Conservation (phyloP, 2,888 invertebrate genomes). For the Apamea sordens region DNA sequence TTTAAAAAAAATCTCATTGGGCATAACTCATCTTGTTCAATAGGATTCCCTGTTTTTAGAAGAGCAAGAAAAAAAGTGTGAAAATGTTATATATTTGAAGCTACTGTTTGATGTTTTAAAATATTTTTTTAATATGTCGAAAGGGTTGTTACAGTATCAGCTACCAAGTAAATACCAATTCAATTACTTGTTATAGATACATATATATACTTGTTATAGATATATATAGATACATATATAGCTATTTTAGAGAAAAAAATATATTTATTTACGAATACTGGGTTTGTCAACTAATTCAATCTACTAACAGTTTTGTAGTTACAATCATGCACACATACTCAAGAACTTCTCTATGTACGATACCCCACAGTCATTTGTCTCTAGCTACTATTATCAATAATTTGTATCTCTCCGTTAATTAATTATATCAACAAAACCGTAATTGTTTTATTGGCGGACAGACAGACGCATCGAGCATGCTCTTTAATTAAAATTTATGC, state of each 20-base stretch:
- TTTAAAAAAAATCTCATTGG: neutral
- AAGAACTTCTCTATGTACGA: neutral
- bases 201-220: no score
- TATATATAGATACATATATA: no score
- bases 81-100: no score
- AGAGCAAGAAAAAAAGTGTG: no score
- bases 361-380: slow-evolving; percentile 31
- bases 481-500: slow-evolving; percentile 59
- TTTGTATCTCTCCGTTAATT: slow-evolving; percentile 39
- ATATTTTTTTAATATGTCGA: neutral
- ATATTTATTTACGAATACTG: neutral
- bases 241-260: neutral
- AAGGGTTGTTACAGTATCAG: neutral
- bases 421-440: slow-evolving; percentile 29
- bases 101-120: neutral
- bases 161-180: neutral
- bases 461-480: slow-evolving; percentile 36
- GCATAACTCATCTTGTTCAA: no score
- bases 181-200: no score
- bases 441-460: slow-evolving; percentile 49
- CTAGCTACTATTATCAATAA: slow-evolving; percentile 31
- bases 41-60: no score
- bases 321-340: neutral
- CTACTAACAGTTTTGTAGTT: neutral
- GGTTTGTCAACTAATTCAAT: neutral